phyloP scores from a whole-genome alignment of 2,113 vertebrate genomes.

The Scolopax mira region DNA sequence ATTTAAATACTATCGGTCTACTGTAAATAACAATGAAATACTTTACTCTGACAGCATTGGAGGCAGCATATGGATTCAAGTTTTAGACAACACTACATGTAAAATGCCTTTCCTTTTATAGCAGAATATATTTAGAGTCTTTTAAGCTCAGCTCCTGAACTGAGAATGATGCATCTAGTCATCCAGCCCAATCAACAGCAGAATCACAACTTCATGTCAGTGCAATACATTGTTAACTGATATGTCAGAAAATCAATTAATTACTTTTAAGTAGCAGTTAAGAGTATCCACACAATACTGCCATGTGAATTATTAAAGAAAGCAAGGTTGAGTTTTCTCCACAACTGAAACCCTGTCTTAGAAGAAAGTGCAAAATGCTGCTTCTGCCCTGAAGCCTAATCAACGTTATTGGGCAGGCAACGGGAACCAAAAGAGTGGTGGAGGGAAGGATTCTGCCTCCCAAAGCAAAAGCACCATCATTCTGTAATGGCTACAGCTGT shows the following conservation, averaged over 20 bases:
- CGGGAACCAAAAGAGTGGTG: background rate
- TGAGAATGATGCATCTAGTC: slow-evolving; percentile 53
- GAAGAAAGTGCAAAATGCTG: slow-evolving; percentile 60
- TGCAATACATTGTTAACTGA: slow-evolving; percentile 85
- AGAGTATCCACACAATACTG: slow-evolving; percentile 87
- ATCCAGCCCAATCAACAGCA: slow-evolving; percentile 51
- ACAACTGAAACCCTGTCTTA: slow-evolving; percentile 33
- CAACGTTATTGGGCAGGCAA: slow-evolving; percentile 41
- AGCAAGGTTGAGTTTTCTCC: slow-evolving; percentile 64
- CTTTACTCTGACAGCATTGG: background rate
- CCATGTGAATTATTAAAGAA: slow-evolving; percentile 94
- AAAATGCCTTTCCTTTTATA: slow-evolving; percentile 67
- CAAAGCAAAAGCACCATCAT: background rate
- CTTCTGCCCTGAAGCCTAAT: slow-evolving; percentile 63
- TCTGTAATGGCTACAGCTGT: background rate
- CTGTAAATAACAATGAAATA: slow-evolving; percentile 31
- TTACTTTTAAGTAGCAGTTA: slow-evolving; percentile 98
- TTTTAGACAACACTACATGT: slow-evolving; percentile 48
- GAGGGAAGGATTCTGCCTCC: background rate
- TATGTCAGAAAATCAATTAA: slow-evolving; percentile 99
- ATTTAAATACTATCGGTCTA: slow-evolving; percentile 7
- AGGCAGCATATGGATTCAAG: slow-evolving; percentile 39
- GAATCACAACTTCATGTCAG: slow-evolving; percentile 80
- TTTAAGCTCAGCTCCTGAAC: slow-evolving; percentile 30
- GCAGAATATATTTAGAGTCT: slow-evolving; percentile 66